Percentiles rank a stretch among this genome's conserved stretches.
These are phyloP conservation scores for Lysiphlebus fabarum DNA, from an alignment of 1,140 invertebrate species.

Conservation along the genomic window DNA sequence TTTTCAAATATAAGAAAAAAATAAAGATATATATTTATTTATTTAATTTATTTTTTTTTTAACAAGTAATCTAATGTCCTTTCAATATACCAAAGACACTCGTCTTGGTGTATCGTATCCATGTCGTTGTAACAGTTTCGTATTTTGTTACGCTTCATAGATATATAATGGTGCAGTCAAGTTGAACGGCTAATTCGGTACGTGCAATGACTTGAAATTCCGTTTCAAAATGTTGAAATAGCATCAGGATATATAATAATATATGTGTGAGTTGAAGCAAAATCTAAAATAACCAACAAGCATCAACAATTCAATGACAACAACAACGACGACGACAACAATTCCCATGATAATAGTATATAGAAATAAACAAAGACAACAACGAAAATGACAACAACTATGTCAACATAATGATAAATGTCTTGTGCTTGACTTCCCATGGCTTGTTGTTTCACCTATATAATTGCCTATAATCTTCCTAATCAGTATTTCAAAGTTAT, in stretches of 20 bases:
- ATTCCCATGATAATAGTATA: too few species aligned
- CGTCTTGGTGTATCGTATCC: too few species aligned
- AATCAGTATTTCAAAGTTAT: slow-evolving; percentile 10
- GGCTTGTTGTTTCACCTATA: too few species aligned
- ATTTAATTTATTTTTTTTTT: too few species aligned
- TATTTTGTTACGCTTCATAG: slow-evolving; percentile 41
- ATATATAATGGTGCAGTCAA: slow-evolving; percentile 47
- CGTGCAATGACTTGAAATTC: slow-evolving; percentile 49
- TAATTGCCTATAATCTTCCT: too few species aligned
- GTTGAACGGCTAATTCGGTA: slow-evolving; percentile 51
- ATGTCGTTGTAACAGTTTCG: slow-evolving; percentile 14
- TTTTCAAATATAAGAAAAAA: too few species aligned
- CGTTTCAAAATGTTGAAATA: slow-evolving; percentile 1
- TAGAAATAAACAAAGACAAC: too few species aligned
- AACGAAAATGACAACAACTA: too few species aligned
- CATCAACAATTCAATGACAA: too few species aligned
- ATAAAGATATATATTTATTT: neutral
- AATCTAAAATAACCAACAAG: neutral
- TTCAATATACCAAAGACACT: too few species aligned
- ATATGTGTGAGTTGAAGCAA: neutral
- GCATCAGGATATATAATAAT: neutral
- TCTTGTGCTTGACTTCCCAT: slow-evolving; percentile 8
- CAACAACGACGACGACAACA: too few species aligned
- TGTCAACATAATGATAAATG: slow-evolving; percentile 1
- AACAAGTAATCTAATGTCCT: too few species aligned